Conservation (phyloP, 1,140 invertebrate species). For the Nymphalis io region DNA sequence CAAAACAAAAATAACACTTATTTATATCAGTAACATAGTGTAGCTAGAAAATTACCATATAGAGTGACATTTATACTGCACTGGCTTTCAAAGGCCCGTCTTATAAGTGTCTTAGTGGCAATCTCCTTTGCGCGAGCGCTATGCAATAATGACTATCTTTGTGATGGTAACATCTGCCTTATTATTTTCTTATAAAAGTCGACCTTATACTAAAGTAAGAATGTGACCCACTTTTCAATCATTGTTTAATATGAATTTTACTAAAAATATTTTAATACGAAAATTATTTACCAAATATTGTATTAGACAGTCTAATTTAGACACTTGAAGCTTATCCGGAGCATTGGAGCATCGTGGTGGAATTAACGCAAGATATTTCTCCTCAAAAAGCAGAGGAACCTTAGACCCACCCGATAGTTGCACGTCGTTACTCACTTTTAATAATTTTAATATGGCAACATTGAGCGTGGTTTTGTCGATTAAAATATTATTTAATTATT, state of each 20-base stretch:
- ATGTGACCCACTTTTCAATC: not conserved
- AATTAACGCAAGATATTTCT: too few relatives aligned
- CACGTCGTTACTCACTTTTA: too few relatives aligned
- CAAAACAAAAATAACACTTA: conserved; percentile 14
- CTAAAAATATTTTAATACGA: too few relatives aligned
- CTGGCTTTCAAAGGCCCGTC: conserved; percentile 52
- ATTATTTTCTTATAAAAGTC: conserved; percentile 1
- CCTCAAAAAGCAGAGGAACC: too few relatives aligned
- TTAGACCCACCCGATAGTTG: too few relatives aligned
- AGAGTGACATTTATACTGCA: conserved; percentile 66
- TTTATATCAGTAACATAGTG: conserved; percentile 21
- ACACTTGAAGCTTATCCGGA: too few relatives aligned
- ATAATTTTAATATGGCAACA: too few relatives aligned
- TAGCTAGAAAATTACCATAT: conserved; percentile 56
- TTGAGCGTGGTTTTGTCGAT: too few relatives aligned
- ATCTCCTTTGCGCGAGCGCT: conserved; percentile 29
- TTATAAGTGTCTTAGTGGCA: conserved; percentile 40
- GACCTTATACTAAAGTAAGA: conserved; percentile 1
- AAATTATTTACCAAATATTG: too few relatives aligned
- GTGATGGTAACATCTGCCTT: conserved; percentile 2
- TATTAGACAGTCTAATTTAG: too few relatives aligned
- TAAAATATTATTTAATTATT: too few relatives aligned
- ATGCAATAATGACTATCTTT: conserved; percentile 32
- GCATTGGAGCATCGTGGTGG: too few relatives aligned
- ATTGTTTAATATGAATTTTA: not conserved